Evolutionary conservation across 2,888 invertebrate species (phyloP), one percentile per base, ranked within the genome.

Genomic region (Xylota segnis): DNA sequence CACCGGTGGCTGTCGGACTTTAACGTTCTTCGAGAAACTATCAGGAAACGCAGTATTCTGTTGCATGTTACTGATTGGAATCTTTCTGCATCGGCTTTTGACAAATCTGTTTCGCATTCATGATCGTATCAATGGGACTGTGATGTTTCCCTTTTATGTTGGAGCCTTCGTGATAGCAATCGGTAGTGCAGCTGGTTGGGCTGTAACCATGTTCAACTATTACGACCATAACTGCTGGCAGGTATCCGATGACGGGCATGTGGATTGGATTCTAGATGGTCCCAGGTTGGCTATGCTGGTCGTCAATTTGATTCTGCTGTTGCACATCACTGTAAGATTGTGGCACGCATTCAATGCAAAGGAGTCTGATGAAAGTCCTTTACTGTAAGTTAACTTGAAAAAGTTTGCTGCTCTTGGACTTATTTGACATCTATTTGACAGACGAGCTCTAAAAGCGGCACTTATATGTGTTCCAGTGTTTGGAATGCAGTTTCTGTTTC

Each of bases 391-490:
- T 7, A 37, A 37, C 0, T 10, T 3, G 0, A 0, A 1, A 4
- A 9, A 0, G 9, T 16, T 23, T 1, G n/a, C 2, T 32, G 7
- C 27, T 9, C 40, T 56, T 27, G 16, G 23, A 45, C 1, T 37
- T 9, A 59, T 43, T 27, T 56, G 12, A 7, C 45, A 27, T 79
- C 66, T 71, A 56, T 83, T 91, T 90, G 18, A 89, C 90, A 95
- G 95, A 90, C 93, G 93, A 83, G 94, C 95, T 34, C 93, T 95
- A 16, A 94, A 94, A 89, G 95, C 95, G 0, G 95, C 95, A 0
- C 88, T 95, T 58, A 95, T 96, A 88, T 92, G 96, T 87, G 94
- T 96, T 91, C 95, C 96, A 0, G 91, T 96, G 40, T 95, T 96
- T 88, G 96, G 96, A 0, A 93, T 95, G 0, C 95, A 96, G 89